phyloP scores from a whole-genome alignment of 2,888 invertebrate species.

The Hypolimnas misippus region DNA sequence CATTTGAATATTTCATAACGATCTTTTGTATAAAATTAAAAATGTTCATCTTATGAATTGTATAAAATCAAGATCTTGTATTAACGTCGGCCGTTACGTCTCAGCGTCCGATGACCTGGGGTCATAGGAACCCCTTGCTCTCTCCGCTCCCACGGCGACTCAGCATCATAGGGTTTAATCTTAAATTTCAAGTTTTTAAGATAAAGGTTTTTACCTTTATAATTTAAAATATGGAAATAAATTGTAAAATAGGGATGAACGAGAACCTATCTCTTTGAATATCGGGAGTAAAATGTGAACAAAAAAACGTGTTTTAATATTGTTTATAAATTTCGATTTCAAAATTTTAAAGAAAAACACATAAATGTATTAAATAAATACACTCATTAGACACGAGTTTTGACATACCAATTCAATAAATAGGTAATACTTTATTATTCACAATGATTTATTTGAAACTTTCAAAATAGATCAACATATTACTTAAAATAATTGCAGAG shows the following conservation, averaged over 20 bases:
- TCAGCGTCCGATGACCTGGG: slow-evolving; percentile 58
- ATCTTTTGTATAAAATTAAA: background rate
- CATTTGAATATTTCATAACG: background rate
- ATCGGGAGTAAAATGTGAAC: too few species aligned
- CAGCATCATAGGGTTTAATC: slow-evolving; percentile 61
- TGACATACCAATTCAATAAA: too few species aligned
- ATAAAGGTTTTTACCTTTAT: background rate
- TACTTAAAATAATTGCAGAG: too few species aligned
- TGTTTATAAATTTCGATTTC: too few species aligned
- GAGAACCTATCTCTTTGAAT: background rate
- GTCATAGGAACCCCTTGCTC: slow-evolving; percentile 62
- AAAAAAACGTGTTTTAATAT: too few species aligned
- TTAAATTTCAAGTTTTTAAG: slow-evolving; percentile 36
- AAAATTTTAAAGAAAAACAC: too few species aligned
- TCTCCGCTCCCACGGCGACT: slow-evolving; percentile 63
- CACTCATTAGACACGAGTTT: too few species aligned
- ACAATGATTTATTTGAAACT: too few species aligned
- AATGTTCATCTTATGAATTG: background rate
- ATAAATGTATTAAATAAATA: too few species aligned
- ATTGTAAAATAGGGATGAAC: too few species aligned
- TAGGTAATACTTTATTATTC: too few species aligned
- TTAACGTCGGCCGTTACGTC: slow-evolving; percentile 31
- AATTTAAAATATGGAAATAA: background rate
- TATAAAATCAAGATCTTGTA: background rate
- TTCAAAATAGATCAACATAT: too few species aligned